Base-by-base conservation (phyloP, 2,888 invertebrate species). In the Agelastica alni region DNA sequence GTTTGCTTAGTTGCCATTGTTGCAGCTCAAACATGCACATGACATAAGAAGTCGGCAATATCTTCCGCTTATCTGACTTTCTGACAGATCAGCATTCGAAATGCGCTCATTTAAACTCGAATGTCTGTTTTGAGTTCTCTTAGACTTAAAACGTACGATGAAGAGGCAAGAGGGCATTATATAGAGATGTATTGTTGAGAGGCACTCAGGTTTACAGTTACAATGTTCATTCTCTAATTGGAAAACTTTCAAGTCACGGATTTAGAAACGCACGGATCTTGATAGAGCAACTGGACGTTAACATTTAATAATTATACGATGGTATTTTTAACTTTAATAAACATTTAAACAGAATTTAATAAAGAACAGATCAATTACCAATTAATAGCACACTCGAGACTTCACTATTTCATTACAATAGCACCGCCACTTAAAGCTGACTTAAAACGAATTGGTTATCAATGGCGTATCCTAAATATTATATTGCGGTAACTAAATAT, bases 41-140 rank as follows among this genome's bases (percentile, higher is more conserved):
- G 60, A 56, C 63, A 61, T 53, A 45, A 47, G 53, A 65, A 63
- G 59, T 60, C 53, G 56, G 37, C 57, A 60, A 46, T 47, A 49
- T 60, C 61, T 65, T 61, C 59, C 59, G 62, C 62, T 58, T 53
- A 56, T 59, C 60, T 56, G 54, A 44, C 14, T 46, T 18, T 58
- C 58, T 52, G 62, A 58, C 62, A 61, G 56, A 45, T 39, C 52
- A 45, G 31, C 43, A 22, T 47, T 42, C 48, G 59, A 61, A 62
- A 65, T 62, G 62, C 59, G 63, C 54, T 65, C 64, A 60, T 61
- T 61, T 66, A 49, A 56, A 64, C 41, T 37, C 46, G 56, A 54
- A 36, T 53, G 46, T 44, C 30, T 45, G 56, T 61, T 57, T 30
- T 47, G 56, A 26, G 26, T 18, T 48, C 39, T 18, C 18, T 39